phyloP scores from a whole-genome alignment of 2,113 vertebrate species.

The Macquaria australasica region DNA sequence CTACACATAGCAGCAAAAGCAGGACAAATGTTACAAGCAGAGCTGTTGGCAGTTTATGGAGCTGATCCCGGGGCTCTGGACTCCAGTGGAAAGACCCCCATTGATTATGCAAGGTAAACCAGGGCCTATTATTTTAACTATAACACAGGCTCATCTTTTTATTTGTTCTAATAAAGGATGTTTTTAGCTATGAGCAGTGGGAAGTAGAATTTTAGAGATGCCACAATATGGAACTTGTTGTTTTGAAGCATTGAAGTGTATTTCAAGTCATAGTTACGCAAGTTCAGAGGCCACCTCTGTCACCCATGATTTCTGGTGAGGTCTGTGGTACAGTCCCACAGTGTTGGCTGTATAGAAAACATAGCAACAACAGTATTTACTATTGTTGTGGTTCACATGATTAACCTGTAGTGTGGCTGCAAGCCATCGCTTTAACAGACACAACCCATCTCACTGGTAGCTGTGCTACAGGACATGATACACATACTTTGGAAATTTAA shows the following conservation, averaged over 20 bases:
- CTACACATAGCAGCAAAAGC: constrained; percentile 98
- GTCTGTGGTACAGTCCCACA: background rate
- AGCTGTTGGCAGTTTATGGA: constrained; percentile 94
- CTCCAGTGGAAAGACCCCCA: constrained; percentile 93
- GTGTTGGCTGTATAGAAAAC: background rate
- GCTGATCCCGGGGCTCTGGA: constrained; percentile 97
- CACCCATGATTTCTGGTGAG: background rate
- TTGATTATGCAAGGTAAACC: constrained; percentile 93
- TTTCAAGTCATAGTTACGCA: background rate
- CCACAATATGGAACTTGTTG: background rate
- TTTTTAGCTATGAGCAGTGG: background rate
- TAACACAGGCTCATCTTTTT: background rate
- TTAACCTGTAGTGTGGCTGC: background rate
- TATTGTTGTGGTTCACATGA: background rate
- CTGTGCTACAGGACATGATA: constrained; percentile 54
- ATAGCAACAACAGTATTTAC: background rate
- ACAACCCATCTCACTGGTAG: background rate
- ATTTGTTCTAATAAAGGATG: background rate
- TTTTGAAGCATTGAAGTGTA: background rate
- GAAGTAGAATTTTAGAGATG: background rate
- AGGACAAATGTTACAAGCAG: constrained; percentile 94
- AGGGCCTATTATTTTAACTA: background rate
- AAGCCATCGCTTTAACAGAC: constrained; percentile 14
- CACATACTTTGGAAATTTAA: constrained; percentile 15
- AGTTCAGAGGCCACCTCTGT: background rate